Base-by-base conservation (phyloP, 1,140 invertebrate species). In the Eurosta solidaginis region DNA sequence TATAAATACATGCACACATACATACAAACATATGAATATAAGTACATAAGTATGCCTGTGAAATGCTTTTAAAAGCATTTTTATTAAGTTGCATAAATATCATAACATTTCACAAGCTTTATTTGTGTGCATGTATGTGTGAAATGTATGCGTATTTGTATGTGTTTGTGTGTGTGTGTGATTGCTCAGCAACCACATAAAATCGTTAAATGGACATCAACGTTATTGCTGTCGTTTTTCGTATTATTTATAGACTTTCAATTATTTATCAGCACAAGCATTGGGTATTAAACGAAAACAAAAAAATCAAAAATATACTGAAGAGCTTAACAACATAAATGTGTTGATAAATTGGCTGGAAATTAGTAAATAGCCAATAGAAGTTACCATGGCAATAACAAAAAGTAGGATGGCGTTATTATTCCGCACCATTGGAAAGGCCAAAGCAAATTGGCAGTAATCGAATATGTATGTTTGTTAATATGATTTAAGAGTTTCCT, bases 261-360 rank as follows among this genome's bases (percentile, higher is more conserved):
- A 63, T 63, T 63, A 63, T 63, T 63, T 63, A 63, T 33, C 54
- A 33, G 54, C 29, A 1, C 17, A 12, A 10, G 36, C 22, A 29
- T 5, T 27, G 54, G 1, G 22, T 33, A 63, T 3, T 17, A 63
- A 33, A 63, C 29, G 27, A 36, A 6, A 33, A 63, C 29, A 63
- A 33, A 63, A n/a, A 36, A 6, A 33, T 33, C 29, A 63, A 33
- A 63, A 63, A 59, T 3, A 10, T 63, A 29, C 29, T 14, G 54
- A 33, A 36, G n/a, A 63, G 54, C 54, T 63, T 63, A n/a, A 63
- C 29, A 63, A 12, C 27, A 63, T 29, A n/a, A 29, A 63, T 63
- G 54, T 36, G 54, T 36, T 63, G 54, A 63, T 63, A 63, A 63
- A 63, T 63, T n/a, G 54, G n/a, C 54, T 63, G 54, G 54, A 63